Percentiles rank a stretch among this genome's conserved stretches.
Evolutionary conservation across 1,140 invertebrate genomes (phyloP).

Genomic region (Subanguina moxae): DNA sequence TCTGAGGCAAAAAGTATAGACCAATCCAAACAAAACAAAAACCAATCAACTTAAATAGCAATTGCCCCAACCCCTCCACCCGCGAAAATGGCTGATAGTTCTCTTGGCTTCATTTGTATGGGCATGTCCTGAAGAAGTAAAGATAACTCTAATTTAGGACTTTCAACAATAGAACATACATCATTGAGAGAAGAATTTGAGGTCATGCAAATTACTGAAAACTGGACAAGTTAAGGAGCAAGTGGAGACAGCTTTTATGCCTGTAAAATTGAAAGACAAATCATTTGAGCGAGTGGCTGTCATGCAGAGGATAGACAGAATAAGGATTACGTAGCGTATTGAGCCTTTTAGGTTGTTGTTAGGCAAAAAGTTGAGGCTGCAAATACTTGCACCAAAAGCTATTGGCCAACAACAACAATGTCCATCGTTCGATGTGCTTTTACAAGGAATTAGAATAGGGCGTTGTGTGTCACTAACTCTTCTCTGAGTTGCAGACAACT

Average conservation of each 20-base stretch:
- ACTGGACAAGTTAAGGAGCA: no score
- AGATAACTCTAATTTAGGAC: background rate
- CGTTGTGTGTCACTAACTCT: background rate
- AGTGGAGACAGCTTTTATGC: no score
- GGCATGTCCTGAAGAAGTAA: slow-evolving; percentile 16
- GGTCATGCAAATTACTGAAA: slow-evolving; percentile 33
- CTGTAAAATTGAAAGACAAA: slow-evolving; percentile 36
- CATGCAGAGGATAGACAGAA: slow-evolving; percentile 28
- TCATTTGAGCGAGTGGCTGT: slow-evolving; percentile 33
- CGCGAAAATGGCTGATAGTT: slow-evolving; percentile 27
- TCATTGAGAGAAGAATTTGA: slow-evolving; percentile 35
- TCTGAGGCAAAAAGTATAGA: background rate
- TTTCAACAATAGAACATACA: slow-evolving; percentile 19
- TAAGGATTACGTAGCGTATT: slow-evolving; percentile 31
- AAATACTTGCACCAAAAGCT: background rate
- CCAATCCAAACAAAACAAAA: background rate
- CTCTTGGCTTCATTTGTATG: slow-evolving; percentile 20
- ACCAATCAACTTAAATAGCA: background rate
- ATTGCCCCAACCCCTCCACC: slow-evolving; percentile 26
- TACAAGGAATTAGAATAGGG: background rate
- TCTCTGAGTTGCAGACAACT: no score
- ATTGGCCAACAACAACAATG: slow-evolving; percentile 6
- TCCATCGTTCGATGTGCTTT: background rate
- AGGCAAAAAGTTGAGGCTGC: no score
- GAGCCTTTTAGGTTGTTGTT: background rate